Base-by-base conservation (phyloP, 2,113 vertebrate genomes). In the Cebus imitator region DNA sequence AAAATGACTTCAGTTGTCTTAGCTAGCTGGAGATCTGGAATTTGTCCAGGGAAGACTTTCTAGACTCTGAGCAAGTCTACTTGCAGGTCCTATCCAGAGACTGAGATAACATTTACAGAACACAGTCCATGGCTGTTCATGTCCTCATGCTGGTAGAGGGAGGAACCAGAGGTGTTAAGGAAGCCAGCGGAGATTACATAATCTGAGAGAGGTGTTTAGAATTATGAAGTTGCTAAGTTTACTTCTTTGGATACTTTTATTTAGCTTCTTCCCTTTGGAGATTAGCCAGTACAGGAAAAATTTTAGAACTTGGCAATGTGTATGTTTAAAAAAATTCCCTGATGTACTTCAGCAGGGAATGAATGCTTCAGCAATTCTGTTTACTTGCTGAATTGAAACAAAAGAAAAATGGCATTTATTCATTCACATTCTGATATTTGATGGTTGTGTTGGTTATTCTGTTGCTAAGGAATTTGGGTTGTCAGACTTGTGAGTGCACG, bases 281-380 rank as follows among this genome's bases (percentile, higher is more conserved):
- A 70, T 90, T 79, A 90, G 70, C 3, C 20, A 86, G 32, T 95
- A 40, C 45, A 61, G 82, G 87, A 82, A 82, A 73, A n/a, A 45
- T 96, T 37, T 52, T 78, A 92, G 89, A 87, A 88, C 66, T 55
- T 87, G 52, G 48, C n/a, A 58, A 16, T 88, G n/a, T 92, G 8
- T 72, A 45, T 58, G 17, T 79, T 83, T 16, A 57, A 90, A 73
- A 37, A 87, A 76, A 73, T 21, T 72, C 37, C 32, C 21, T 30
- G 16, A 57, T 91, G 50, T 79, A 30, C 72, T 58, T 94, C 27
- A 50, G 27, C 13, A 30, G 30, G 72, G 37, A 61, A 23, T 57
- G 55, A 58, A 78, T 58, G 66, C 45, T 82, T 57, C 30, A 64
- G 13, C 3, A 66, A n/a, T 14, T 70, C 23, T 87, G 25, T 75